These are phyloP conservation scores for Coreius guichenoti DNA, from an alignment of 2,797 vertebrate genomes.

Conservation along the genomic window DNA sequence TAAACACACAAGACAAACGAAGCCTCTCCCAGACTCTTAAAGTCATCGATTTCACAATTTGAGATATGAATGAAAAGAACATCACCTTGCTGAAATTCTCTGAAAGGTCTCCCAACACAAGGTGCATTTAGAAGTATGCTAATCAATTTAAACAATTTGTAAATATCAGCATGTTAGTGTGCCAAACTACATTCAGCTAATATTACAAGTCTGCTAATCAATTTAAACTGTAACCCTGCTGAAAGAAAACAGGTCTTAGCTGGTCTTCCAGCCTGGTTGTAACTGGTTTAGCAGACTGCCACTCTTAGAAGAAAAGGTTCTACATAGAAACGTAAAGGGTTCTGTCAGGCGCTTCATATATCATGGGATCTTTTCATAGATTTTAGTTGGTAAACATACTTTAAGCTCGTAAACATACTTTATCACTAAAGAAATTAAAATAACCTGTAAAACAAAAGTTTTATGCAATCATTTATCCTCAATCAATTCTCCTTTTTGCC, in stretches of 20 bases:
- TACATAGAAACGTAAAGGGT: background rate
- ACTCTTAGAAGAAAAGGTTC: background rate
- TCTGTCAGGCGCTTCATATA: background rate
- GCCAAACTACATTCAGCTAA: background rate
- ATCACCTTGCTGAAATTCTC: background rate
- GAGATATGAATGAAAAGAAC: slow-evolving; percentile 5
- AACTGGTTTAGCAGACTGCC: background rate
- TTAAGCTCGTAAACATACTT: background rate
- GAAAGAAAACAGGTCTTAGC: too few relatives aligned
- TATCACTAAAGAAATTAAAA: background rate
- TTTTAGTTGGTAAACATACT: background rate
- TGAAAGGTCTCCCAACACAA: background rate
- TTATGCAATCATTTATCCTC: background rate
- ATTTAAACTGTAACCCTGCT: background rate
- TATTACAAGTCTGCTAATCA: background rate
- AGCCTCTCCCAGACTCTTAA: background rate
- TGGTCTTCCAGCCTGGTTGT: too few relatives aligned
- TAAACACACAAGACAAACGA: background rate
- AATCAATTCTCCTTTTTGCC: background rate
- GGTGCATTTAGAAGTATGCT: background rate
- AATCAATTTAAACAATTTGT: background rate
- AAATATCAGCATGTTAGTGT: background rate
- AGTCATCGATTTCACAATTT: background rate
- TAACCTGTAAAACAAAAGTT: background rate
- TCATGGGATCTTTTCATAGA: background rate